Base-by-base conservation (phyloP, 2,113 vertebrate genomes). In the Myrmophylax atrothorax region DNA sequence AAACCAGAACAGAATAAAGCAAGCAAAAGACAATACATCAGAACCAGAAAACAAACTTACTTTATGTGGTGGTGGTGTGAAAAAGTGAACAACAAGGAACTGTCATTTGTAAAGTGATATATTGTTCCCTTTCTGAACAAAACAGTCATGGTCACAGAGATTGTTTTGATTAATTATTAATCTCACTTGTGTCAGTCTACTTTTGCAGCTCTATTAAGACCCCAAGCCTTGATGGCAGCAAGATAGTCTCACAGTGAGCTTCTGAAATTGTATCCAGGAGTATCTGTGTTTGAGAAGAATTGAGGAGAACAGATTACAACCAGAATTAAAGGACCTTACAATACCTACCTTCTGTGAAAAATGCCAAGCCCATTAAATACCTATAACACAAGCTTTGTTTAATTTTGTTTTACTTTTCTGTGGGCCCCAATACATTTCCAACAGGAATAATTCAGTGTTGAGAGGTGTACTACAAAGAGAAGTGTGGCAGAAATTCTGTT, bases 141-240 rank as follows among this genome's bases (percentile, higher is more conserved):
- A 59, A 56, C 14, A 29, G 13, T 18, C 28, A 63, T 17, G 14
- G 20, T 76, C 67, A 56, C 18, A 74, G 68, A 96, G 23, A 80
- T 49, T 58, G 15, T 53, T 87, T 86, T 86, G 35, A 37, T 70
- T 50, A 76, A 73, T 70, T 50, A 28, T n/a, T 40, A 92, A 69
- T 62, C 25, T 25, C 35, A 18, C 16, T 77, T 67, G 58, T 85
- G 59, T 81, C 63, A 67, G 89, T 94, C 87, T 95, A 38, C 33
- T 93, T 83, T 80, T 75, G 35, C 47, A 95, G 49, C 49, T 91
- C 24, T 93, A 79, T 87, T 96, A 89, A 85, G 75, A 97, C 75
- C 55, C 31, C 14, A 89, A 84, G 70, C 25, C 29, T 95, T 72
- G 44, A 62, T 73, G 64, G 72, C 84, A 95, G 79, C 38, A 79